A percentile compares a stretch with the other conserved stretches of the same genome.
Conservation (phyloP, 2,888 invertebrate species). For the Synergus laeviventris region DNA sequence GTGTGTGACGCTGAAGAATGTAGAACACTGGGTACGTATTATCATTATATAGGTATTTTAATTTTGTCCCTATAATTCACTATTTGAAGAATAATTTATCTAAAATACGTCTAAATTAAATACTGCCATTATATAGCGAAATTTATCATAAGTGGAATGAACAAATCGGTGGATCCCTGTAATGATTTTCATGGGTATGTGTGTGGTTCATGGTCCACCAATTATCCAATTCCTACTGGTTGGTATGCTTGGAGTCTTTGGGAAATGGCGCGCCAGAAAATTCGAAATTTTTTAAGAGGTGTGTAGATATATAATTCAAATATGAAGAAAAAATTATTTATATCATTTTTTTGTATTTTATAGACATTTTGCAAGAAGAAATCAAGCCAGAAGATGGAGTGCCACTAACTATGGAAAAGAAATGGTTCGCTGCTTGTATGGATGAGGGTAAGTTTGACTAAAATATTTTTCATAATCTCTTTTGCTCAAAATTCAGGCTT, state of each 20-base stretch:
- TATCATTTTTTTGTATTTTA: background rate
- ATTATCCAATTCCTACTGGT: constrained; percentile 43
- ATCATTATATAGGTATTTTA: no score
- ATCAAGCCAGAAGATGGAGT: constrained; percentile 33
- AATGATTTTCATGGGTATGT: constrained; percentile 30
- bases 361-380: constrained; percentile 45
- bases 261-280: constrained; percentile 40
- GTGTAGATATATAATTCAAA: background rate
- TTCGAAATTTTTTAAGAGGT: constrained; percentile 39
- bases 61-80: background rate
- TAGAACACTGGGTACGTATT: constrained; percentile 1
- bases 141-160: constrained; percentile 41
- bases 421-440: constrained; percentile 46
- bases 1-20: background rate
- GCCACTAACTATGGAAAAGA: constrained; percentile 43
- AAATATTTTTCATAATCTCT: no score
- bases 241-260: constrained; percentile 43
- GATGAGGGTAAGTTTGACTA: constrained; percentile 42
- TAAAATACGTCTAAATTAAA: background rate
- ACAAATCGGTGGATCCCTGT: constrained; percentile 44
- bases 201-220: constrained; percentile 45
- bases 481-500: no score
- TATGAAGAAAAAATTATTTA: constrained; percentile 12
- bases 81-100: no score
- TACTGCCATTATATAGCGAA: constrained; percentile 37